Conservation (phyloP, 2,797 vertebrate genomes). For the Neosilurus mollespiculum region DNA sequence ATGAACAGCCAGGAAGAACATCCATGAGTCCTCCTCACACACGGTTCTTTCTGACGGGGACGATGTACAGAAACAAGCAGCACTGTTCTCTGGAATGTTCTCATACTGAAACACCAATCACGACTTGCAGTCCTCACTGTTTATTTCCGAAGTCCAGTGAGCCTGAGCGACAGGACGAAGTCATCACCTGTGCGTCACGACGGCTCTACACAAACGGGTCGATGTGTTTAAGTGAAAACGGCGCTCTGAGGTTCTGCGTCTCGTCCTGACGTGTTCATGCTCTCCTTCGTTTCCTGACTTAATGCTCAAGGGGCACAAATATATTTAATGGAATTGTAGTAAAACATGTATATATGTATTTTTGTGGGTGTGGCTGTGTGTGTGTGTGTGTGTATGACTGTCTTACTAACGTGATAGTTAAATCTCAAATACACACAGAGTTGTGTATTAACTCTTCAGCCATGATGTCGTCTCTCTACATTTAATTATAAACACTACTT, state of each 20-base stretch:
- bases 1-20: not conserved
- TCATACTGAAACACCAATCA: not conserved
- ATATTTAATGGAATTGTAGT: constrained; percentile 51
- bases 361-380: constrained; percentile 41
- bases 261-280: not conserved
- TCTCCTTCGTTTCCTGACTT: constrained; percentile 1
- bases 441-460: constrained; percentile 42
- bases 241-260: constrained; percentile 11
- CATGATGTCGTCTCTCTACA: not conserved
- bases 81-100: not conserved
- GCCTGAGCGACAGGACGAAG: not conserved
- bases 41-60: not conserved
- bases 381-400: constrained; percentile 46
- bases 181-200: not conserved
- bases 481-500: not conserved
- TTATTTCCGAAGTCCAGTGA: not conserved
- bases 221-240: not conserved
- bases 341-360: constrained; percentile 58
- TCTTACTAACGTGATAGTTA: constrained; percentile 54
- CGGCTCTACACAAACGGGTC: not conserved
- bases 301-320: constrained; percentile 45
- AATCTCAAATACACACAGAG: constrained; percentile 47
- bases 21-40: not conserved
- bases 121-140: not conserved
- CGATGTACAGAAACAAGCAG: not conserved